A percentile compares a stretch with the other conserved stretches of the same genome.
Conservation (phyloP, 2,888 invertebrate species). For the Nemotelus pantherinus region DNA sequence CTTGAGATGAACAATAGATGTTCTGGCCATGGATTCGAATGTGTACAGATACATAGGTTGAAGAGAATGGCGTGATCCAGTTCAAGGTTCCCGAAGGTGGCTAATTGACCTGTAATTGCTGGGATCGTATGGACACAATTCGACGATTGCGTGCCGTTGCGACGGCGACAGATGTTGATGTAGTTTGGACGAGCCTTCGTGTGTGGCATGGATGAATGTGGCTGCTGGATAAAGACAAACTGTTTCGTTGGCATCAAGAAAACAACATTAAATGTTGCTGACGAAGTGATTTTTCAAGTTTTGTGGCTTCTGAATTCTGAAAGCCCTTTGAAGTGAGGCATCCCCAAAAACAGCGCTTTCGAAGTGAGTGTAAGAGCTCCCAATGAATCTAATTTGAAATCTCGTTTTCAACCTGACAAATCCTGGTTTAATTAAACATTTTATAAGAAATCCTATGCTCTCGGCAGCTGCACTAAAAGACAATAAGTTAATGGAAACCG, state of each 20-base stretch:
- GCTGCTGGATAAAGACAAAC: neutral
- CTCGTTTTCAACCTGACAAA: no score
- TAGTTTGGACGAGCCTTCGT: conserved; percentile 7
- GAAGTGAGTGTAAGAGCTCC: no score
- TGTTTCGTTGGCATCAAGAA: neutral
- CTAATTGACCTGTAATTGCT: conserved; percentile 47
- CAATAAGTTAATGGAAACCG: no score
- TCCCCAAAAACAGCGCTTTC: no score
- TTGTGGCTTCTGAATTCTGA: no score
- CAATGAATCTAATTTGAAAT: no score
- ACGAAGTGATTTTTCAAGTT: no score
- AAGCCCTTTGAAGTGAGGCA: no score
- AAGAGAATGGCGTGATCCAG: conserved; percentile 37
- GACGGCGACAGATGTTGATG: conserved; percentile 38
- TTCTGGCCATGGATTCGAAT: neutral
- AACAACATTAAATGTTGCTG: neutral
- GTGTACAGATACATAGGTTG: conserved; percentile 6
- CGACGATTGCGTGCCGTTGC: conserved; percentile 34
- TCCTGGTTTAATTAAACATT: no score
- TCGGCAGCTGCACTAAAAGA: no score
- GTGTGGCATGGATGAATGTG: conserved; percentile 11
- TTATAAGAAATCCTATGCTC: no score
- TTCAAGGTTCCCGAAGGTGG: conserved; percentile 48
- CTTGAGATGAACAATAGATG: neutral
- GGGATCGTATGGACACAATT: conserved; percentile 42